Evolutionary conservation across 1,140 invertebrate species (phyloP).

Genomic region (Ceratitis capitata): DNA sequence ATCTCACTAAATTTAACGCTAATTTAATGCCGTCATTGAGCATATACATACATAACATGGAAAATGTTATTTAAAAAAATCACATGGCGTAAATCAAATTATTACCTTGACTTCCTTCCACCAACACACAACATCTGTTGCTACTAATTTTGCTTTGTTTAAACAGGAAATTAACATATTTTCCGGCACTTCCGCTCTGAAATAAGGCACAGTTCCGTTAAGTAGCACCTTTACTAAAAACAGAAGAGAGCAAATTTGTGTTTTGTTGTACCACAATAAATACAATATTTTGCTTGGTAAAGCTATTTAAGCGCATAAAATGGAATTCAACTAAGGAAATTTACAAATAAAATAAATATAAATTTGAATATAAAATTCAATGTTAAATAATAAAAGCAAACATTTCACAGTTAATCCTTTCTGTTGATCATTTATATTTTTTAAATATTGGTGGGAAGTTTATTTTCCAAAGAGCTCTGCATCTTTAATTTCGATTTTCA

Average conservation of each 20-base stretch:
- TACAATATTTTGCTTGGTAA: not conserved
- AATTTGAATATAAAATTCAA: too few relatives aligned
- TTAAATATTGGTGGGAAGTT: too few relatives aligned
- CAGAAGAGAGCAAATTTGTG: not conserved
- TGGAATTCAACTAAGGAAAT: too few relatives aligned
- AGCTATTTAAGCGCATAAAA: not conserved
- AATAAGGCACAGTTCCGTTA: not conserved
- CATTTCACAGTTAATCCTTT: too few relatives aligned
- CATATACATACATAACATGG: not conserved
- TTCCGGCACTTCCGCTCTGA: not conserved
- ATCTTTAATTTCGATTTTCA: too few relatives aligned
- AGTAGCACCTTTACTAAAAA: not conserved
- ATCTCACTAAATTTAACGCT: not conserved
- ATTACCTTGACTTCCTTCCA: conserved; percentile 24
- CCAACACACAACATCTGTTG: not conserved
- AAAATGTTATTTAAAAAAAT: not conserved
- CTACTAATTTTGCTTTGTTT: not conserved
- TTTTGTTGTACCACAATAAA: not conserved
- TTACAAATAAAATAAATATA: too few relatives aligned
- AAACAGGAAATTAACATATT: conserved; percentile 19
- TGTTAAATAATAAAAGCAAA: too few relatives aligned
- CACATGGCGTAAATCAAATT: not conserved
- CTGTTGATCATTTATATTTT: too few relatives aligned
- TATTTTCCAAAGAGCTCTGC: too few relatives aligned
- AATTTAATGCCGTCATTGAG: not conserved